Conservation (phyloP, 2,888 invertebrate genomes). For the Cheilosia variabilis region DNA sequence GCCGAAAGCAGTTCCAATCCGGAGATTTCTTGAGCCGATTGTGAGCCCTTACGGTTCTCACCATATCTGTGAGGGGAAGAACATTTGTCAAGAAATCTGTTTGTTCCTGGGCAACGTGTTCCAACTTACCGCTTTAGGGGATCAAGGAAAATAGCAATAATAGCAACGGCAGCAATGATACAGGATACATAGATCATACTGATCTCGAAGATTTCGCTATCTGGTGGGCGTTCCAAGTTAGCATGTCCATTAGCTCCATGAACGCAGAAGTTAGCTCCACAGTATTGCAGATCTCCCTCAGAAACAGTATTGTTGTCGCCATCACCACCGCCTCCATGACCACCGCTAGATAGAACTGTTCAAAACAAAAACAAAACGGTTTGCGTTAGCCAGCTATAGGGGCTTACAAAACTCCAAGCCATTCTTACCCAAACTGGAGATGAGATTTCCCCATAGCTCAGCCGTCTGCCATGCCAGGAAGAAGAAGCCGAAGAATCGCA, state of each 20-base stretch:
- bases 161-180: conserved; percentile 92
- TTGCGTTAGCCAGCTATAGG: conserved; percentile 12
- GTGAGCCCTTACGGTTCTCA: conserved; percentile 91
- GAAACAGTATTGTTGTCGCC: conserved; percentile 81
- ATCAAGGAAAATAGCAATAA: conserved; percentile 95
- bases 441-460: conserved; percentile 97
- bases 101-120: background rate
- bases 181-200: conserved; percentile 95
- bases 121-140: conserved; percentile 90
- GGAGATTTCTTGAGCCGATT: conserved; percentile 89
- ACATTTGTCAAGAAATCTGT: background rate
- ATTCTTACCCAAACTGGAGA: conserved; percentile 89
- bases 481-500: conserved; percentile 99
- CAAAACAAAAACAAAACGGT: background rate
- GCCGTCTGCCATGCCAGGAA: conserved; percentile 99
- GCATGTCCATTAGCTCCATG: conserved; percentile 89
- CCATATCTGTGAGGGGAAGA: conserved; percentile 88
- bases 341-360: conserved; percentile 89
- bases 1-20: conserved; percentile 93
- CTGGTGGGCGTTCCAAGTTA: conserved; percentile 91
- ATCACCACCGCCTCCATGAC: conserved; percentile 85
- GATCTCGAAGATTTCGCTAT: conserved; percentile 94
- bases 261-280: conserved; percentile 93
- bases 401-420: background rate
- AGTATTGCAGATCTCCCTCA: conserved; percentile 86